Percentiles rank a stretch among this genome's conserved stretches.
Evolutionary conservation across 2,888 invertebrate species (phyloP).

Genomic region (Trimorus sp.): DNA sequence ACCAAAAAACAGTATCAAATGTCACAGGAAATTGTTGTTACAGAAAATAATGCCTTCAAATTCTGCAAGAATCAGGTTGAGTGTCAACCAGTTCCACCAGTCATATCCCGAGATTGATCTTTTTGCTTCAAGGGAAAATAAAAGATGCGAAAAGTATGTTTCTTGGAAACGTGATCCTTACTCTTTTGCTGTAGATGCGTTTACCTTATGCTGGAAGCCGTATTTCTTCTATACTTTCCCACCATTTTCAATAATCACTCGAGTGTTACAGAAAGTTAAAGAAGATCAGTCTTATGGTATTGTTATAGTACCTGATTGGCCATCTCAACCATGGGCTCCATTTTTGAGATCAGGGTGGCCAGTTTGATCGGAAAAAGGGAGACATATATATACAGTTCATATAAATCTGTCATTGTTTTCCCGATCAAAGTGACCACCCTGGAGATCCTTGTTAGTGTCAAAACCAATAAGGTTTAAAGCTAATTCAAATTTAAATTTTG

Average conservation of each 20-base stretch:
- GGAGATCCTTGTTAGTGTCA: neutral
- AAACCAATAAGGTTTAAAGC: slow-evolving; percentile 44
- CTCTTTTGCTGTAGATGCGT: slow-evolving; percentile 3
- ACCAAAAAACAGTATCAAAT: too few relatives aligned
- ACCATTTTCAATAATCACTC: neutral
- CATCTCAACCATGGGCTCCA: neutral
- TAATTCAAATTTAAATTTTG: slow-evolving; percentile 21
- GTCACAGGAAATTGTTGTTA: too few relatives aligned
- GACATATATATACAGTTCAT: too few relatives aligned
- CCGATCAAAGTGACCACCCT: too few relatives aligned
- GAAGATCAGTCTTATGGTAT: neutral
- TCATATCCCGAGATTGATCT: neutral
- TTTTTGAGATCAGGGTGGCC: neutral
- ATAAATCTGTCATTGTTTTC: too few relatives aligned
- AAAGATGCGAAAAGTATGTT: neutral
- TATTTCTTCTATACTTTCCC: neutral
- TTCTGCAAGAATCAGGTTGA: too few relatives aligned
- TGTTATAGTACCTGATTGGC: neutral
- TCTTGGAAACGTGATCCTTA: neutral
- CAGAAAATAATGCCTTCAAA: too few relatives aligned
- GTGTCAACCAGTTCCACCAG: too few relatives aligned
- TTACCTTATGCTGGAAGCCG: neutral
- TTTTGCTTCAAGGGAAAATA: neutral
- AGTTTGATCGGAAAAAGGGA: too few relatives aligned
- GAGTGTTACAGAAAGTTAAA: neutral